Evolutionary conservation across 2,888 invertebrate species (phyloP), one percentile per base, ranked within the genome.

Genomic region (Pristionchus entomophagus): DNA sequence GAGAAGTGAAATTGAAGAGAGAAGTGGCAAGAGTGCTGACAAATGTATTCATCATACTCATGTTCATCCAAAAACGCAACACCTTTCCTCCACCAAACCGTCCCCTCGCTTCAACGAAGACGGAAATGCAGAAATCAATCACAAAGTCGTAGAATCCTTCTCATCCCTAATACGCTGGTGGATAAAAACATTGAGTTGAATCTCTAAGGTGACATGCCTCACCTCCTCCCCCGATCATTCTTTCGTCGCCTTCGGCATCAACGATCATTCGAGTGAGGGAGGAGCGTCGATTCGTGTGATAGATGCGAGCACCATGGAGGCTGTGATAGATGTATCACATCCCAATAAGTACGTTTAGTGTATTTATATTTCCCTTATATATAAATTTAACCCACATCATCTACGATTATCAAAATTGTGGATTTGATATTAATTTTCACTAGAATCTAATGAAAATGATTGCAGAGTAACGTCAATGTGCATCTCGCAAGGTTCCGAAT

Each of bases 401-500:
- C n/a, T n/a, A n/a, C n/a, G n/a, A n/a, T n/a, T n/a, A n/a, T n/a
- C n/a, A n/a, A n/a, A n/a, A n/a, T n/a, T n/a, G n/a, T n/a, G n/a
- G n/a, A n/a, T n/a, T n/a, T n/a, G n/a, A n/a, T n/a, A n/a, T n/a
- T n/a, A n/a, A n/a, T n/a, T n/a, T n/a, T n/a, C n/a, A n/a, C n/a
- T n/a, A n/a, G n/a, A n/a, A n/a, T n/a, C n/a, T n/a, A n/a, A n/a
- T n/a, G n/a, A n/a, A n/a, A n/a, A n/a, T n/a, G n/a, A n/a, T n/a
- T n/a, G n/a, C n/a, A n/a, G 83, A 65, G 65, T 84, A 17, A 65
- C 38, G 0, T 26, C 53, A 10, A 77, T 85, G 73, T 85, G 85
- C 85, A 56, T 85, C 56, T 85, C 85, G 5, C 85, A 85, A 85
- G 85, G 77, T 1, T 38, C 41, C 8, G 85, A 85, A 22, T 73